Conservation (phyloP, 2,888 invertebrate genomes). For the Archips xylosteana region DNA sequence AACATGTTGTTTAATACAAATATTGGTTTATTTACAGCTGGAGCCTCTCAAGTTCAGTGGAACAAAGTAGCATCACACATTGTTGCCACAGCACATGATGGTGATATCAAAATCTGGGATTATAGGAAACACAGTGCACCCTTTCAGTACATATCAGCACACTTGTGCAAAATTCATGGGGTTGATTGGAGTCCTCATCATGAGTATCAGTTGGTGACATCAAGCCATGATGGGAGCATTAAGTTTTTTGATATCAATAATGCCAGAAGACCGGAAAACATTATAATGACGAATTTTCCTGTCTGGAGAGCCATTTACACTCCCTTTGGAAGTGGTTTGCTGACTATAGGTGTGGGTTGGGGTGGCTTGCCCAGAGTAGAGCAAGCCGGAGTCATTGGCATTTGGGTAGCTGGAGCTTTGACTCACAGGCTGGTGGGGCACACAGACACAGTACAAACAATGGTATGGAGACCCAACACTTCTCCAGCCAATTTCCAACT, state of each 20-base stretch:
- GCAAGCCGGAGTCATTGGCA: conserved; percentile 86
- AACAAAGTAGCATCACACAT: conserved; percentile 93
- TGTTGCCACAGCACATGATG: conserved; percentile 97
- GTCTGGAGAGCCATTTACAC: conserved; percentile 98
- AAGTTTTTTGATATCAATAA: conserved; percentile 97
- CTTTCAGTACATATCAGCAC: conserved; percentile 97
- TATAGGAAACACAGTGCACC: conserved; percentile 94
- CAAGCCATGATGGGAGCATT: conserved; percentile 97
- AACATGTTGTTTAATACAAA: background rate
- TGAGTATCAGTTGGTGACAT: conserved; percentile 94
- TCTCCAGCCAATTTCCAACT: conserved; percentile 91
- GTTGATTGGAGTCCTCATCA: conserved; percentile 96
- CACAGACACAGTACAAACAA: conserved; percentile 96
- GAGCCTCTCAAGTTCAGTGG: conserved; percentile 97
- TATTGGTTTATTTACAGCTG: conserved; percentile 82
- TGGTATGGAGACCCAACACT: conserved; percentile 94
- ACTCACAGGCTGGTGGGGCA: conserved; percentile 97
- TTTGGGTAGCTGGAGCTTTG: conserved; percentile 86
- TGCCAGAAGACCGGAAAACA: conserved; percentile 93
- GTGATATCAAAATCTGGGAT: conserved; percentile 98
- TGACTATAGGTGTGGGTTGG: conserved; percentile 97
- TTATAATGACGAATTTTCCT: conserved; percentile 93
- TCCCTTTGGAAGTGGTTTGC: conserved; percentile 96
- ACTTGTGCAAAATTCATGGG: conserved; percentile 95
- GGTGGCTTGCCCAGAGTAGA: conserved; percentile 92